These are phyloP conservation scores for Calcarius lapponicus DNA, from an alignment of 2,797 vertebrate genomes.

Conservation along the genomic window DNA sequence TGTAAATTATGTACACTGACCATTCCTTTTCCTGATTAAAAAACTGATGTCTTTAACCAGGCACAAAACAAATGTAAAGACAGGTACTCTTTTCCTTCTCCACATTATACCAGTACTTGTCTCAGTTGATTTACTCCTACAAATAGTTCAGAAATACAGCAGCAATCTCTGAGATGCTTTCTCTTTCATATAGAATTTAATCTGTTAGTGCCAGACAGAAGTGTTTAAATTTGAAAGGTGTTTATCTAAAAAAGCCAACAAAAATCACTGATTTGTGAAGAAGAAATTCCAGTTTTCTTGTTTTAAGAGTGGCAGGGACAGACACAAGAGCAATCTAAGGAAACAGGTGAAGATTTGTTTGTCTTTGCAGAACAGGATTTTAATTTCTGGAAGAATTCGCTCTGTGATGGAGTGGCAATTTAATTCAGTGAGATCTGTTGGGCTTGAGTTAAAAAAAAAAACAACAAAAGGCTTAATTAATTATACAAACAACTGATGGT, in stretches of 20 bases:
- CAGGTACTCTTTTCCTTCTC: not conserved
- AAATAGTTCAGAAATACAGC: not conserved
- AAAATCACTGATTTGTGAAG: not conserved
- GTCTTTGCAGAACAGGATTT: not conserved
- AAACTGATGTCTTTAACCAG: not conserved
- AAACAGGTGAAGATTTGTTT: conserved; percentile 6
- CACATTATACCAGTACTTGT: not conserved
- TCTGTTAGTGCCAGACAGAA: not conserved
- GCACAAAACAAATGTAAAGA: not conserved
- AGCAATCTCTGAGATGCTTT: not conserved
- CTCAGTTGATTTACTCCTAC: not conserved
- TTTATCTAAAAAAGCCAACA: not conserved
- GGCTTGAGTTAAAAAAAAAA: not conserved
- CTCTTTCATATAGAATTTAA: not conserved
- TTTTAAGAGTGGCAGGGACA: not conserved
- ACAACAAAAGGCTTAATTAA: conserved; percentile 64
- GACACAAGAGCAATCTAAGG: conserved; percentile 6
- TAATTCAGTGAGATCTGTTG: conserved; percentile 29
- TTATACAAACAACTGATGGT: conserved; percentile 55
- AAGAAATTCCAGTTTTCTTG: not conserved
- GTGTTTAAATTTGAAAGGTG: conserved; percentile 27
- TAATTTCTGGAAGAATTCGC: conserved; percentile 67
- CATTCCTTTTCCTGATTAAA: not conserved
- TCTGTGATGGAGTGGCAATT: conserved; percentile 52
- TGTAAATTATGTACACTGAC: not conserved